These are phyloP conservation scores for Gonioctena quinquepunctata DNA, from an alignment of 1,140 invertebrate genomes.

Conservation along the genomic window DNA sequence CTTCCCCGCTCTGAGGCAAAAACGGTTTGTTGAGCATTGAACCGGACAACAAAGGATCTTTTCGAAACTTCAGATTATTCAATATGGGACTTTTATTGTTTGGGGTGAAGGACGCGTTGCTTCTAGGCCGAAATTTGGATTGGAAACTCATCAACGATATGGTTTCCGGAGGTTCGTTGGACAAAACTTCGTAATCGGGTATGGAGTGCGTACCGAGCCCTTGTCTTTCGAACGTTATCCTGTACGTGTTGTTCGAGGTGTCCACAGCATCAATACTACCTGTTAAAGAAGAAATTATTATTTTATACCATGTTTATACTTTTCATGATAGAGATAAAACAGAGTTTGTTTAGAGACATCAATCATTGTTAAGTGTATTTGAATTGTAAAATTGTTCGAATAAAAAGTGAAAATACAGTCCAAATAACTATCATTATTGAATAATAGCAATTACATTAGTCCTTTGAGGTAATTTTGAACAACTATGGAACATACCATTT, in stretches of 20 bases:
- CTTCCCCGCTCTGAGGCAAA: conserved; percentile 52
- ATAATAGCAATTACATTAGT: no score
- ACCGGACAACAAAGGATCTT: conserved; percentile 61
- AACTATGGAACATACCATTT: no score
- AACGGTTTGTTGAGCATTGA: conserved; percentile 54
- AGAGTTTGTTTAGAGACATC: no score
- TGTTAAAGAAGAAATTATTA: no score
- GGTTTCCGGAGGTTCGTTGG: conserved; percentile 89
- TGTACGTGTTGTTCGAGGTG: conserved; percentile 94
- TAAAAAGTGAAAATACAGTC: no score
- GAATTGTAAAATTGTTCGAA: no score
- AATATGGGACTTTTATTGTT: conserved; percentile 28
- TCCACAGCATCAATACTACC: conserved; percentile 97
- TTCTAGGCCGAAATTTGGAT: conserved; percentile 76
- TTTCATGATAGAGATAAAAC: no score
- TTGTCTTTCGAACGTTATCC: conserved; percentile 93
- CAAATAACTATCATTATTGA: no score
- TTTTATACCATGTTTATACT: no score
- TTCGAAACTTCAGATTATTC: conserved; percentile 55
- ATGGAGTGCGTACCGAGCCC: conserved; percentile 95
- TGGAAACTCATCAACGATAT: conserved; percentile 86
- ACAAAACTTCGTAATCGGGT: conserved; percentile 95
- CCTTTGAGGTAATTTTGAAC: no score
- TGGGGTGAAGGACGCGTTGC: conserved; percentile 56
- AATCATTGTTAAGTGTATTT: no score